Evolutionary conservation across 2,888 invertebrate species (phyloP).

Genomic region (Drosophila lutescens): DNA sequence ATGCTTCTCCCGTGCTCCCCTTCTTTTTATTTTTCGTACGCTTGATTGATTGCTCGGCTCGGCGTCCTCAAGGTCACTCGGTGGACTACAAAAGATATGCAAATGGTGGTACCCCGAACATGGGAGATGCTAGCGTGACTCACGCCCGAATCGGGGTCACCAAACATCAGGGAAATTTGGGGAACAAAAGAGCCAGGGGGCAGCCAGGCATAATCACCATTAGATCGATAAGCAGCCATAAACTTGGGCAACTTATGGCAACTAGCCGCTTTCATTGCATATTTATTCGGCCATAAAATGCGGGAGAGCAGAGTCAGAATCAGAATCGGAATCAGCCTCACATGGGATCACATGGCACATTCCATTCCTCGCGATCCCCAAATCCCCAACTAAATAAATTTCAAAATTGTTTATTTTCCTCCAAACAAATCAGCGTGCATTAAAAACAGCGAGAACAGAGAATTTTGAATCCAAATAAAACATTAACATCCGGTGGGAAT

Average conservation of each 20-base stretch:
- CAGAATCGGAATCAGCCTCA: conserved; percentile 25
- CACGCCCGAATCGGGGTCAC: conserved; percentile 9
- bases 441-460: conserved; percentile 62
- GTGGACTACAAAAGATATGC: conserved; percentile 68
- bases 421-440: conserved; percentile 75
- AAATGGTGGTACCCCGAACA: conserved; percentile 47
- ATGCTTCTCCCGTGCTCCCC: conserved; percentile 16
- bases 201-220: not conserved
- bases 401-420: conserved; percentile 74
- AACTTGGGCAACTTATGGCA: conserved; percentile 62
- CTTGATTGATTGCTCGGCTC: conserved; percentile 43
- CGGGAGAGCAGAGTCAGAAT: conserved; percentile 29
- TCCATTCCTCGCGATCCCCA: conserved; percentile 23
- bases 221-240: conserved; percentile 45
- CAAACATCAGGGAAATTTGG: conserved; percentile 19
- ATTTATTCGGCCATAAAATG: conserved; percentile 69
- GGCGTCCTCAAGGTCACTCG: conserved; percentile 55
- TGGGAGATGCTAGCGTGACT: conserved; percentile 11
- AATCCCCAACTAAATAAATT: conserved; percentile 70
- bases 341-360: conserved; percentile 40
- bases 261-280: conserved; percentile 64
- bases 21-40: conserved; percentile 12
- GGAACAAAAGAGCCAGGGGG: not conserved
- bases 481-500: conserved; percentile 53
- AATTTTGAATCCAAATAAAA: conserved; percentile 55